These are phyloP conservation scores for Corynorhinus townsendii DNA, from an alignment of 2,113 vertebrate genomes.

Conservation along the genomic window DNA sequence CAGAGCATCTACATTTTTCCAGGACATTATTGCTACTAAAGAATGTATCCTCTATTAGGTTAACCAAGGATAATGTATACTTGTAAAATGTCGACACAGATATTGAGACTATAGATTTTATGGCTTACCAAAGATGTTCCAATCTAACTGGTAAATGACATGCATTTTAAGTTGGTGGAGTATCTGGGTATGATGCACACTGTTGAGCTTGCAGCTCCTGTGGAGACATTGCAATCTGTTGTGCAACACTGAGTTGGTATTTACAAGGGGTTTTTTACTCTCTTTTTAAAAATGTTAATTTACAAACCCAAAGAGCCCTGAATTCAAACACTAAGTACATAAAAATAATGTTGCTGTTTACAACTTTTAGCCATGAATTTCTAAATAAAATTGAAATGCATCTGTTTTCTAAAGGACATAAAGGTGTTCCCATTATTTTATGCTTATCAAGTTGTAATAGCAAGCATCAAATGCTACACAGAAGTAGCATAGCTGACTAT, in stretches of 20 bases:
- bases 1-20: background rate
- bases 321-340: slow-evolving; percentile 55
- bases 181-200: background rate
- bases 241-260: background rate
- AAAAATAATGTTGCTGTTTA: slow-evolving; percentile 64
- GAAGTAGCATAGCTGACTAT: background rate
- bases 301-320: slow-evolving; percentile 20
- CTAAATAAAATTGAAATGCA: slow-evolving; percentile 55
- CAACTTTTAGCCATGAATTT: slow-evolving; percentile 44
- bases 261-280: background rate
- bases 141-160: background rate
- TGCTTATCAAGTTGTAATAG: slow-evolving; percentile 42
- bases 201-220: background rate
- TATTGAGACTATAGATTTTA: background rate
- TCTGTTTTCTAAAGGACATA: background rate
- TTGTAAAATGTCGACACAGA: background rate
- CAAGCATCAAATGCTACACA: background rate
- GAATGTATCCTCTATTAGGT: background rate
- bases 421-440: slow-evolving; percentile 49
- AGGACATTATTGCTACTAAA: background rate
- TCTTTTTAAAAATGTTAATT: slow-evolving; percentile 45
- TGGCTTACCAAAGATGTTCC: background rate
- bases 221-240: background rate
- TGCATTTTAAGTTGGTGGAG: background rate
- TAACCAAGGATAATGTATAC: background rate